Evolutionary conservation across 1,140 invertebrate species (phyloP), one percentile per base, ranked within the genome.

Genomic region (Sipha flava): DNA sequence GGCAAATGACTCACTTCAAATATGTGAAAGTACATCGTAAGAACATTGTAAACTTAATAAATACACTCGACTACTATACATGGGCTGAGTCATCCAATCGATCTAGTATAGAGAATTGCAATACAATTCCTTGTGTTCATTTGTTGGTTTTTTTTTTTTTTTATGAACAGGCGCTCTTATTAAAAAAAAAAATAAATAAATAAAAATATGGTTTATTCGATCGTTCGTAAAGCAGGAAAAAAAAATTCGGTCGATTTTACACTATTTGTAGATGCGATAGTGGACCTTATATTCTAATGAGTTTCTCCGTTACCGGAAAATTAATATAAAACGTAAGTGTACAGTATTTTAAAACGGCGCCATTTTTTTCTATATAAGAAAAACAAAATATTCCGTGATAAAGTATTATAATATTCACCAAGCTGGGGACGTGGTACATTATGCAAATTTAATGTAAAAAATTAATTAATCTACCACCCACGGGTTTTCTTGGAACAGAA

Each of bases 381-480:
- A 31, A 72, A 34, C 47, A 49, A 49, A 72, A 72, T 72, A 72
- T 72, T 72, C 49, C 47, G 14, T 21, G 68, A 72, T 26, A 31
- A 72, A 72, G 68, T 72, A 26, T 72, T 72, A 72, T 72, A 72
- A 72, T 72, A 72, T 72, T 72, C 47, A 34, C 68, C 9, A 9
- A 49, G 43, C 18, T 14, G 3, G 23, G 45, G 68, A 6, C 23
- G 18, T 16, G 1, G 49, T 34, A 72, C 43, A 34, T 49, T 72
- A 72, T 72, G 68, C 47, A 72, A 72, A 72, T 72, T 72, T 72
- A 31, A 72, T 49, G 68, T 47, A 34, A 49, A 72, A 72, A 72
- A 72, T 49, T 72, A 72, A 72, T 72, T 72, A 72, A 72, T 72
- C 18, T 34, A 31, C 68, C 68, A 47, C 68, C 43, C 68, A 49